Percentiles rank a stretch among this genome's conserved stretches.
These are phyloP conservation scores for Silurus glanis DNA, from an alignment of 2,113 vertebrate genomes.

Conservation along the genomic window DNA sequence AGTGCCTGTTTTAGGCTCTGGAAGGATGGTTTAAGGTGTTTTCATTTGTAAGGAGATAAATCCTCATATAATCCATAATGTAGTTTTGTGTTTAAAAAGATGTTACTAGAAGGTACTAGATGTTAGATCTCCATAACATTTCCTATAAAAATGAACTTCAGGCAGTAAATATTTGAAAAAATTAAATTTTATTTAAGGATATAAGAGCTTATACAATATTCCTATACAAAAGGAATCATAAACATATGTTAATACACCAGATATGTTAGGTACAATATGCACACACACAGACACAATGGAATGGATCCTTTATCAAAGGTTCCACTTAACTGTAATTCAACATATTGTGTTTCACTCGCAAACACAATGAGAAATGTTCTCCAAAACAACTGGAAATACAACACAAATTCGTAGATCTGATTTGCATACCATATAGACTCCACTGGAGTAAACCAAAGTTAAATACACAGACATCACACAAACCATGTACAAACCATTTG, in stretches of 20 bases:
- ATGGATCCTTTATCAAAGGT: constrained; percentile 46
- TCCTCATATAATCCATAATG: neutral
- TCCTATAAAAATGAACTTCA: neutral
- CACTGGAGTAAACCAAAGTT: constrained; percentile 70
- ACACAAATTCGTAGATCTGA: constrained; percentile 43
- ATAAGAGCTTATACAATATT: constrained; percentile 34
- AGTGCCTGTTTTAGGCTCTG: neutral
- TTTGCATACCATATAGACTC: constrained; percentile 64
- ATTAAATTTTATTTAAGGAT: constrained; percentile 38
- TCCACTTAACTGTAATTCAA: constrained; percentile 24
- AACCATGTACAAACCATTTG: constrained; percentile 55
- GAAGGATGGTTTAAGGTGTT: neutral
- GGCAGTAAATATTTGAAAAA: neutral
- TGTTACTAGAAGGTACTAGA: neutral
- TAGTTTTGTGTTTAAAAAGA: neutral
- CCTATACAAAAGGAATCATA: constrained; percentile 15
- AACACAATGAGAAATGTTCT: constrained; percentile 73
- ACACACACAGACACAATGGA: constrained; percentile 14
- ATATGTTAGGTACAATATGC: constrained; percentile 54
- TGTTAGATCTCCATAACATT: neutral
- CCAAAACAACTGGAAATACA: constrained; percentile 62
- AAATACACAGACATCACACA: constrained; percentile 55
- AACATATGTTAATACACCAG: constrained; percentile 27
- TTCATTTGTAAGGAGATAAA: neutral
- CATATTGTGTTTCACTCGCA: constrained; percentile 38